Evolutionary conservation across 2,797 vertebrate genomes (phyloP), one percentile per base, ranked within the genome.

Genomic region (Sphaeramia orbicularis): DNA sequence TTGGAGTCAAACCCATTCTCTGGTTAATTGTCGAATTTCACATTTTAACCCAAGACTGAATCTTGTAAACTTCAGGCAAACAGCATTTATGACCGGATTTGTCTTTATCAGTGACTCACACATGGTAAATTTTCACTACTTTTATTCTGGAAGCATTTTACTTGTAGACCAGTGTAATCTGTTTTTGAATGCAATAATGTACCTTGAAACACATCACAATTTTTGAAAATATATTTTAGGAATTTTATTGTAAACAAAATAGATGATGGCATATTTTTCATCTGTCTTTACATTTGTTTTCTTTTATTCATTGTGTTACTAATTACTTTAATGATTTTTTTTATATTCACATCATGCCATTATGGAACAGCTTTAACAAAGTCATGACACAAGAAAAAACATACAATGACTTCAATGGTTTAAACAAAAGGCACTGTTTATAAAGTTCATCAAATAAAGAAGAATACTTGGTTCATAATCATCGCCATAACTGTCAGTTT

Each of bases 181-280:
- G 19, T 37, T 9, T 36, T 42, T 1, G 27, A 51, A 36, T 42
- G n/a, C 41, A 85, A 80, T 56, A 63, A 71, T 65, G 63, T 76
- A 61, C 59, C 74, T 74, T 76, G 41, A 84, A 88, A 83, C 30
- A 15, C 50, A 78, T 63, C 3, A 43, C 45, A 27, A 64, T 32
- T 60, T 45, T 51, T 8, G 57, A 56, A 69, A 56, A 59, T 58
- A 64, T 70, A 27, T 54, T 82, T 77, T 87, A 35, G 78, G 36
- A 74, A 16, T 91, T 92, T 93, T 93, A 93, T 94, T 93, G 93
- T 82, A 86, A 94, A 35, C 32, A 35, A 93, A 93, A 87, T 56
- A 78, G 30, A 78, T 65, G 43, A 54, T 44, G 58, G 45, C 57
- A 80, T 6, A 6, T 85, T 64, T 72, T 80, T n/a, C 15, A 57